Evolutionary conservation across 2,888 invertebrate genomes (phyloP).

Genomic region (Alloplasta piceator): DNA sequence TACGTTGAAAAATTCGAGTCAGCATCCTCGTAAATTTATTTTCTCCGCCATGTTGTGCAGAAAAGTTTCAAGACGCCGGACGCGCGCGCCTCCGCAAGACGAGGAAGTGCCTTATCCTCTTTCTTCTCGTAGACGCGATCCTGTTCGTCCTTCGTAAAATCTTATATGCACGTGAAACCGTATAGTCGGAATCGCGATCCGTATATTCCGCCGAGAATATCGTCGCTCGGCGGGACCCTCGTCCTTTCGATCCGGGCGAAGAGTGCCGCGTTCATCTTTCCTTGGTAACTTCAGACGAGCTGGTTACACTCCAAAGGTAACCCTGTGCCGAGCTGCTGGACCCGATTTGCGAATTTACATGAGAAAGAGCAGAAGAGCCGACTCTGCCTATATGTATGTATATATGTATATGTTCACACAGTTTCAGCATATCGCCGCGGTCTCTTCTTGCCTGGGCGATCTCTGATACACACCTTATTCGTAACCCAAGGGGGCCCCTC

Average conservation of each 20-base stretch:
- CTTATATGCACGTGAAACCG: slow-evolving; percentile 68
- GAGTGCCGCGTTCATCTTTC: slow-evolving; percentile 37
- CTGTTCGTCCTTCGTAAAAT: slow-evolving; percentile 67
- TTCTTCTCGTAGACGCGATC: slow-evolving; percentile 42
- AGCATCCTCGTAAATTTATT: too few species aligned
- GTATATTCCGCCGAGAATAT: slow-evolving; percentile 28
- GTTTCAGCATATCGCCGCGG: slow-evolving; percentile 11
- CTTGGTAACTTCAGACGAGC: slow-evolving; percentile 70
- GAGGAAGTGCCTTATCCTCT: slow-evolving; percentile 21
- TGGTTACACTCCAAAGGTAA: slow-evolving; percentile 51
- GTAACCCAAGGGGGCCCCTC: slow-evolving; percentile 64
- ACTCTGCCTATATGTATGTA: not conserved
- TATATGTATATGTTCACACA: too few species aligned
- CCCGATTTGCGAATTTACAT: slow-evolving; percentile 64
- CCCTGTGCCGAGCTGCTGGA: slow-evolving; percentile 52
- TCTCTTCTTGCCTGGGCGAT: slow-evolving; percentile 45
- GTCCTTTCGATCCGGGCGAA: slow-evolving; percentile 14
- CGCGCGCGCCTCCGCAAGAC: not conserved
- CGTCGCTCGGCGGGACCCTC: slow-evolving; percentile 34
- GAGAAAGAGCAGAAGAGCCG: slow-evolving; percentile 64
- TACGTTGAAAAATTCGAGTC: too few species aligned
- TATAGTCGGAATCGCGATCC: slow-evolving; percentile 62
- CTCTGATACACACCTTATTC: slow-evolving; percentile 41
- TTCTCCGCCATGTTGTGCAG: too few species aligned
- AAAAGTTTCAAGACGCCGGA: too few species aligned